Percentiles rank a stretch among this genome's conserved stretches.
Conservation (phyloP, 2,888 invertebrate genomes). For the Anthrax anthrax region DNA sequence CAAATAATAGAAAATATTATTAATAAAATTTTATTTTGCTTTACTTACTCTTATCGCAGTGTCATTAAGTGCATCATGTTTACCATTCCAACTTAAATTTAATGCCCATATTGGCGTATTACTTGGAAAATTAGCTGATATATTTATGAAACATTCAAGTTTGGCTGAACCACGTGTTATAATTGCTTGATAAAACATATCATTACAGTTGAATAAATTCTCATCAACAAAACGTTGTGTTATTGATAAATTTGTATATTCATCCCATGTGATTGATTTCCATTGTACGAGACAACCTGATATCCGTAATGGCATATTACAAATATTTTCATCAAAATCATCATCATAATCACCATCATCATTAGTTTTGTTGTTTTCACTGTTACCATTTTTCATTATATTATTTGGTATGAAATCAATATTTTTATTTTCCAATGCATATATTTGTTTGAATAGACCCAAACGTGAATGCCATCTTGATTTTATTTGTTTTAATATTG, state of each 20-base stretch:
- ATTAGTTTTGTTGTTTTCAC: too few species aligned
- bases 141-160: slow-evolving; percentile 58
- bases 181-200: slow-evolving; percentile 62
- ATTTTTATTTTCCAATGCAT: slow-evolving; percentile 34
- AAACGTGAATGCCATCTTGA: slow-evolving; percentile 60
- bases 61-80: slow-evolving; percentile 45
- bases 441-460: slow-evolving; percentile 63
- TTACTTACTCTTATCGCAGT: slow-evolving; percentile 50
- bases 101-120: slow-evolving; percentile 65
- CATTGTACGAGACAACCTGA: slow-evolving; percentile 52
- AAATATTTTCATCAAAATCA: slow-evolving; percentile 35
- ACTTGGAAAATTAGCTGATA: slow-evolving; percentile 72
- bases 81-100: slow-evolving; percentile 55
- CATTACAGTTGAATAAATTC: slow-evolving; percentile 43
- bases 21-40: slow-evolving; percentile 1
- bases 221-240: slow-evolving; percentile 37
- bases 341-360: slow-evolving; percentile 15
- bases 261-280: slow-evolving; percentile 53
- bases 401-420: slow-evolving; percentile 28
- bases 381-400: slow-evolving; percentile 18
- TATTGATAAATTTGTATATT: slow-evolving; percentile 26
- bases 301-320: slow-evolving; percentile 34
- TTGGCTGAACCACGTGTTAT: slow-evolving; percentile 70
- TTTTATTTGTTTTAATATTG: slow-evolving; percentile 57
- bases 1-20: background rate